Conservation (phyloP, 1,140 invertebrate genomes). For the Telenomus remus region DNA sequence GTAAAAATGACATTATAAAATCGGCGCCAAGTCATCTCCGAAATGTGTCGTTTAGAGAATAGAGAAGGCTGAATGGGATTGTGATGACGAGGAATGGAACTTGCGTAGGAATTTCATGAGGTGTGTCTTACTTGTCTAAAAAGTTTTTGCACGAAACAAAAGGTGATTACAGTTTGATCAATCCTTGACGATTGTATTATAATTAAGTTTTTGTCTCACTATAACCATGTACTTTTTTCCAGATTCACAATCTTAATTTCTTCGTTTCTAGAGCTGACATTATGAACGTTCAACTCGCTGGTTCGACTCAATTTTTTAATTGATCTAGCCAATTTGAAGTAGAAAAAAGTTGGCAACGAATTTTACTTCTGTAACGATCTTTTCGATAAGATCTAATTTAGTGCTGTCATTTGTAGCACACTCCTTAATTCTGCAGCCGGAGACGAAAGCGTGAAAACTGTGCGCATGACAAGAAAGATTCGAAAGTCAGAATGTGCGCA, state of each 20-base stretch:
- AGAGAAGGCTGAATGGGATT: not conserved
- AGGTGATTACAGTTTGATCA: slow-evolving; percentile 3
- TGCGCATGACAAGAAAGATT: slow-evolving; percentile 52
- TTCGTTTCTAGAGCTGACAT: no score
- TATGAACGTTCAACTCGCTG: no score
- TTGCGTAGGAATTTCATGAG: slow-evolving; percentile 37
- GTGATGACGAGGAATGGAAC: slow-evolving; percentile 14
- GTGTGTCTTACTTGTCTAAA: not conserved
- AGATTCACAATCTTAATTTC: no score
- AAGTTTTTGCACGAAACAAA: slow-evolving; percentile 12
- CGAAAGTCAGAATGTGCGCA: slow-evolving; percentile 50
- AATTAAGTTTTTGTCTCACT: no score
- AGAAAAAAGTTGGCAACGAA: no score
- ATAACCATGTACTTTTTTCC: no score
- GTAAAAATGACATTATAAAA: not conserved
- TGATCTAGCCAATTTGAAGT: no score
- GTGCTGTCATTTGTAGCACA: slow-evolving; percentile 8
- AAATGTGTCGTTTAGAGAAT: not conserved
- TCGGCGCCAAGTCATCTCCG: not conserved
- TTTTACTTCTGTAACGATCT: no score
- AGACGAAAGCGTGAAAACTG: slow-evolving; percentile 55
- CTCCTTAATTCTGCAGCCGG: slow-evolving; percentile 20
- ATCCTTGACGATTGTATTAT: not conserved
- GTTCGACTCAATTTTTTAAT: no score
- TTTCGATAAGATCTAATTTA: not conserved